Percentiles rank a stretch among this genome's conserved stretches.
phyloP scores from a whole-genome alignment of 2,113 vertebrate genomes.

The Syngnathus scovelli region DNA sequence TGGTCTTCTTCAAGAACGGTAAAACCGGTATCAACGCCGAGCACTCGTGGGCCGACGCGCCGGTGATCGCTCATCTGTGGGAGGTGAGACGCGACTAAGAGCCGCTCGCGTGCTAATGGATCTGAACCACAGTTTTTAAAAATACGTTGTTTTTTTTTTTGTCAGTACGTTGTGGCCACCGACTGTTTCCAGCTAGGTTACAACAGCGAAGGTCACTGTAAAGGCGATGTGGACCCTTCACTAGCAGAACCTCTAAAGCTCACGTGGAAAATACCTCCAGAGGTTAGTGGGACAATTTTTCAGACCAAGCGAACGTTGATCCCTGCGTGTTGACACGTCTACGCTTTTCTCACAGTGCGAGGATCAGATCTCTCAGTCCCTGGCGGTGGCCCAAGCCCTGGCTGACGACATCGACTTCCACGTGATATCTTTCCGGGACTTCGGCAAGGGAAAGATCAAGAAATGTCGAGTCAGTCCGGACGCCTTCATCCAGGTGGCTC shows the following conservation, averaged over 20 bases:
- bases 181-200: conserved; percentile 88
- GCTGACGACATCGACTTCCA: conserved; percentile 84
- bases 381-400: conserved; percentile 75
- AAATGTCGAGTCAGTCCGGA: conserved; percentile 86
- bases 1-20: conserved; percentile 81
- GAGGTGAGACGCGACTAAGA: conserved; percentile 68
- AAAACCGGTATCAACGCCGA: conserved; percentile 83
- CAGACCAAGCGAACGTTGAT: not conserved
- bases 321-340: conserved; percentile 1
- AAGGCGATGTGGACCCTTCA: conserved; percentile 74
- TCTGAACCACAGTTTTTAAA: not conserved
- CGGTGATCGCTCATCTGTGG: conserved; percentile 82
- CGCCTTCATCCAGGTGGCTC: conserved; percentile 85
- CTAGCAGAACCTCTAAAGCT: conserved; percentile 80
- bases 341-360: conserved; percentile 55
- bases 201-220: conserved; percentile 85
- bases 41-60: conserved; percentile 85
- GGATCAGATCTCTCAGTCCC: conserved; percentile 66
- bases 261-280: conserved; percentile 82
- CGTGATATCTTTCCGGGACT: conserved; percentile 78
- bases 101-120: not conserved
- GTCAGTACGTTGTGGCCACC: conserved; percentile 77
- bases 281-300: conserved; percentile 61
- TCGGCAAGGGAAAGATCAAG: conserved; percentile 90
- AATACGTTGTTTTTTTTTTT: not conserved